These are phyloP conservation scores for Rhopalosiphum padi DNA, from an alignment of 1,140 invertebrate genomes.

Conservation along the genomic window DNA sequence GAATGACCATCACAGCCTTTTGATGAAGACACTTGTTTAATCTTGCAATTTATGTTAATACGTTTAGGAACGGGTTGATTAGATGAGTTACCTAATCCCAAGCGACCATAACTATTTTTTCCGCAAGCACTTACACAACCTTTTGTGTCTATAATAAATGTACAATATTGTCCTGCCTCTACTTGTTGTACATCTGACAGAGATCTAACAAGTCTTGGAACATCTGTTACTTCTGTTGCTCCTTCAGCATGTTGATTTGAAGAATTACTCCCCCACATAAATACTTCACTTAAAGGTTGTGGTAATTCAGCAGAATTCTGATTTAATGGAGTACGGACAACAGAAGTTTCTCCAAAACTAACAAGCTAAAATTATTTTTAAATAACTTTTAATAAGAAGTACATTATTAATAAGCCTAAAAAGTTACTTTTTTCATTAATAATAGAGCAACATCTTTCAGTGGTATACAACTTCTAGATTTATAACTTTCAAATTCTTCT, in stretches of 20 bases:
- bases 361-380: constrained; percentile 39
- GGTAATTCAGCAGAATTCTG: constrained; percentile 52
- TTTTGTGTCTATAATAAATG: constrained; percentile 70
- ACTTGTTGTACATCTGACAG: constrained; percentile 71
- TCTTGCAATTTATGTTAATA: constrained; percentile 65
- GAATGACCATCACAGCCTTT: constrained; percentile 72
- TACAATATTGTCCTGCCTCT: constrained; percentile 75
- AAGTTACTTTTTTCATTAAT: constrained; percentile 67
- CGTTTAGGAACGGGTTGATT: constrained; percentile 68
- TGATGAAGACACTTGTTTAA: constrained; percentile 67
- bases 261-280: constrained; percentile 75
- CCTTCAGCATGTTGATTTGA: constrained; percentile 72
- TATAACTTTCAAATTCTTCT: constrained; percentile 53
- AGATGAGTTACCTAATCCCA: constrained; percentile 69
- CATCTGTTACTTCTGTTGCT: constrained; percentile 69
- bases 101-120: constrained; percentile 69
- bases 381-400: neutral
- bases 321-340: constrained; percentile 55
- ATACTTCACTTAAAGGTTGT: constrained; percentile 66
- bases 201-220: constrained; percentile 68
- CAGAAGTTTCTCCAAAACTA: constrained; percentile 55
- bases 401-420: neutral
- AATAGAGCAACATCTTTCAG: constrained; percentile 68
- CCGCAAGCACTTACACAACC: constrained; percentile 70
- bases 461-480: constrained; percentile 61